Evolutionary conservation across 2,113 vertebrate species (phyloP).

Genomic region (Otis tarda): DNA sequence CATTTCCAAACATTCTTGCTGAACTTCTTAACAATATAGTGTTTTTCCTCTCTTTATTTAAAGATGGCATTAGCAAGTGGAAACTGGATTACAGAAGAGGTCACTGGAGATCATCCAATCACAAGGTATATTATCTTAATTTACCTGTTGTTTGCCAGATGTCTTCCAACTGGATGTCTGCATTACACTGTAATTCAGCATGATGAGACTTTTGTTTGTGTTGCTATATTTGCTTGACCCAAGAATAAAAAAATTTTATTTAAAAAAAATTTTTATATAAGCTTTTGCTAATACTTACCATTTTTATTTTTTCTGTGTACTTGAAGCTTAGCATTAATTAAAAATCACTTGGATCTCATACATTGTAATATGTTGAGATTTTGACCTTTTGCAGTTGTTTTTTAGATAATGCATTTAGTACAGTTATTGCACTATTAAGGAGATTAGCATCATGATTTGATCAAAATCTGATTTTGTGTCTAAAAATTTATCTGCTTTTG

Average conservation of each 20-base stretch:
- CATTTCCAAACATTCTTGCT: background rate
- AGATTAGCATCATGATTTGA: background rate
- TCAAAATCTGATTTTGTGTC: background rate
- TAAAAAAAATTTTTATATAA: background rate
- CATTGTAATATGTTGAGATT: background rate
- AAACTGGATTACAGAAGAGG: constrained; percentile 77
- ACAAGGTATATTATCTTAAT: constrained; percentile 65
- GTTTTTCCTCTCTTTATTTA: background rate
- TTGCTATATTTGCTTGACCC: background rate
- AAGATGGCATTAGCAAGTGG: constrained; percentile 80
- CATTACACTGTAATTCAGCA: background rate
- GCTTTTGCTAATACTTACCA: background rate
- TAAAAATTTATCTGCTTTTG: background rate
- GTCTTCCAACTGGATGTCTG: background rate
- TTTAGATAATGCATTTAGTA: background rate
- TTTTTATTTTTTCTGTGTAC: background rate
- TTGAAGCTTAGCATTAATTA: background rate
- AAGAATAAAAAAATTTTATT: background rate
- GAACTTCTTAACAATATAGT: background rate
- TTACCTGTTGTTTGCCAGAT: background rate
- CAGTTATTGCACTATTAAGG: background rate
- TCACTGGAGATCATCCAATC: constrained; percentile 69
- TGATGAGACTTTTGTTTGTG: background rate
- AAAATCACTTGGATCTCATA: background rate
- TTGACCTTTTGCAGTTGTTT: background rate